Base-by-base conservation (phyloP, 2,797 vertebrate species). In the Tinamus major region DNA sequence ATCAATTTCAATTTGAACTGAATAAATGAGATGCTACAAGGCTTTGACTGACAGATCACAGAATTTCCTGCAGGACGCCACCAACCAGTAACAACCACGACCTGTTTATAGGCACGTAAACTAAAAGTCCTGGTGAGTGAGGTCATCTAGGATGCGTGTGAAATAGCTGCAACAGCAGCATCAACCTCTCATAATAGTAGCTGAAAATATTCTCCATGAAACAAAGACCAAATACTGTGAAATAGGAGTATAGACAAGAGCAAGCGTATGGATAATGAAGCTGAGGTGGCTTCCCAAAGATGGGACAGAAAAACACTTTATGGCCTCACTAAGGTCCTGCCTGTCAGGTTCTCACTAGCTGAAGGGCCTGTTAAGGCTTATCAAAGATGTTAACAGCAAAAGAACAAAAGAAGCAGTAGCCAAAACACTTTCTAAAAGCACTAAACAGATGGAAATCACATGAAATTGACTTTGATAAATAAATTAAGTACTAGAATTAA, bases 1-100 rank as follows among this genome's bases (percentile, higher is more conserved):
- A 89, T 93, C 69, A 56, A 89, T 89, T 95, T 71, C 87, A 93
- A 39, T 85, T 89, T 94, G 95, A 93, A 65, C 33, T n/a, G 15
- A 41, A 80, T 75, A 87, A 92, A 94, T 84, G 77, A 81, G 53
- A 55, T 13, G 39, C 82, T 83, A n/a, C 53, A 53, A 87, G 79
- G 63, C 62, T 80, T 75, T 71, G 82, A 92, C 70, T 91, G 72
- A 63, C 81, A 92, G 64, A 62, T 78, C 64, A 42, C 62, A 49
- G 76, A 49, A 49, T 41, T 58, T 87, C 63, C 64, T 79, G 69
- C 79, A 85, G 76, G 76, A 48, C n/a, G 33, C 3, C 26, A 15
- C 75, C 41, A 44, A 49, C 48, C 78, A 67, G 44, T 5, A 41
- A 24, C 83, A 83, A 64, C 51, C 62, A 16, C 31, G 29, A 44